Conservation (phyloP, 2,113 vertebrate genomes). For the Caloenas nicobarica region DNA sequence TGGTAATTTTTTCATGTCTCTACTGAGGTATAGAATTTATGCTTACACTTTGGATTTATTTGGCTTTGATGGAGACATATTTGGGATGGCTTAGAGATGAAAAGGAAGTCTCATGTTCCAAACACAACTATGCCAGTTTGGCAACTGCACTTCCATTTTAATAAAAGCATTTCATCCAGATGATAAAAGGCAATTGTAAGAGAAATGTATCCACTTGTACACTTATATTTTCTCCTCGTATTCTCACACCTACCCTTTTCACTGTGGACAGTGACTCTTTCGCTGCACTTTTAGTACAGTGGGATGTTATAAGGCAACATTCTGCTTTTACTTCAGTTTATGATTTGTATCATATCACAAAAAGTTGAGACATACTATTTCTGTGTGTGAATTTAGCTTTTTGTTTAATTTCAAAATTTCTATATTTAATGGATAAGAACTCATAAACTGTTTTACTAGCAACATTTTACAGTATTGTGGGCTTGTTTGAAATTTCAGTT, state of each 20-base stretch:
- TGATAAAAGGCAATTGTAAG: neutral
- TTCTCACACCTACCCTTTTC: neutral
- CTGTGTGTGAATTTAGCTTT: neutral
- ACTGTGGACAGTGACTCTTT: neutral
- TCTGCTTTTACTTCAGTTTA: neutral
- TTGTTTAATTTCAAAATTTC: neutral
- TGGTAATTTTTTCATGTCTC: neutral
- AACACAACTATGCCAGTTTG: neutral
- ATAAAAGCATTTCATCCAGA: neutral
- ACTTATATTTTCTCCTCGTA: neutral
- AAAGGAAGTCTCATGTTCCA: neutral
- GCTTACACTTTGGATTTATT: neutral
- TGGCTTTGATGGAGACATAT: neutral
- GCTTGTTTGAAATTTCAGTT: neutral
- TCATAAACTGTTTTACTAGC: neutral
- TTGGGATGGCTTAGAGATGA: neutral
- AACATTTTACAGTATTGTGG: neutral
- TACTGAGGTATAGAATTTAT: neutral
- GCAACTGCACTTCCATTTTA: neutral
- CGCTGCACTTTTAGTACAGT: neutral
- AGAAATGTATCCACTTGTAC: neutral
- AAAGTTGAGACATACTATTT: neutral
- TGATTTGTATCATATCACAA: neutral
- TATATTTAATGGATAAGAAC: neutral
- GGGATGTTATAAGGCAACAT: neutral